phyloP scores from a whole-genome alignment of 2,888 invertebrate genomes.

The Thereva unica region DNA sequence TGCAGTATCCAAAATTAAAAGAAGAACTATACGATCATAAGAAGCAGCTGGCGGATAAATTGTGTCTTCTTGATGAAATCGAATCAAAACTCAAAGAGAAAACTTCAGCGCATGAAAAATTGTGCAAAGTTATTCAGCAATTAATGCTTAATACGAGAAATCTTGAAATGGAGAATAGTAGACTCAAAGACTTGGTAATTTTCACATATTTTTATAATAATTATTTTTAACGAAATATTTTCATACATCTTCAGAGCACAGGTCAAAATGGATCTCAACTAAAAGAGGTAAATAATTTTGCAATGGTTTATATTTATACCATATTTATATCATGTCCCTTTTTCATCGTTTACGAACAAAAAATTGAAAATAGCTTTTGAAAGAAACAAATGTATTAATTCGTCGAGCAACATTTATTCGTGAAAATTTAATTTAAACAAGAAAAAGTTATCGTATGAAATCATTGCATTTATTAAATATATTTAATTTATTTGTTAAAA shows the following conservation, averaged over 20 bases:
- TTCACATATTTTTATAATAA: conserved; percentile 1
- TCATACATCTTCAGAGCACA: conserved; percentile 25
- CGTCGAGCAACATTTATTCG: conserved; percentile 25
- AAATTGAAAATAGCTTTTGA: conserved; percentile 25
- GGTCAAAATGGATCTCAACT: conserved; percentile 16
- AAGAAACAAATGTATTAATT: conserved; percentile 27
- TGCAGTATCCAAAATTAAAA: conserved; percentile 46
- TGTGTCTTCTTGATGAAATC: conserved; percentile 52
- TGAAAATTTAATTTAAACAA: not conserved
- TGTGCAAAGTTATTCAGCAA: conserved; percentile 53
- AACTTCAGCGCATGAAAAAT: conserved; percentile 51
- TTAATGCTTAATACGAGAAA: conserved; percentile 51
- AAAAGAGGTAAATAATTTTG: conserved; percentile 36
- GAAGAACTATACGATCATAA: conserved; percentile 49
- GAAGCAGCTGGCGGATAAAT: conserved; percentile 51
- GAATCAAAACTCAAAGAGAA: conserved; percentile 51
- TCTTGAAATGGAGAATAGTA: conserved; percentile 51
- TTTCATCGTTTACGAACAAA: conserved; percentile 11
- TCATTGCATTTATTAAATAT: not conserved
- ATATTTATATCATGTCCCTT: conserved; percentile 12
- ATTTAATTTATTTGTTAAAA: conserved; percentile 5
- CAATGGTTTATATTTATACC: conserved; percentile 1
- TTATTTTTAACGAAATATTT: not conserved
- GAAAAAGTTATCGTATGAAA: too few species aligned
- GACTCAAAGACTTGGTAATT: conserved; percentile 19